These are phyloP conservation scores for Seriola rivoliana DNA, from an alignment of 2,113 vertebrate genomes.

Conservation along the genomic window DNA sequence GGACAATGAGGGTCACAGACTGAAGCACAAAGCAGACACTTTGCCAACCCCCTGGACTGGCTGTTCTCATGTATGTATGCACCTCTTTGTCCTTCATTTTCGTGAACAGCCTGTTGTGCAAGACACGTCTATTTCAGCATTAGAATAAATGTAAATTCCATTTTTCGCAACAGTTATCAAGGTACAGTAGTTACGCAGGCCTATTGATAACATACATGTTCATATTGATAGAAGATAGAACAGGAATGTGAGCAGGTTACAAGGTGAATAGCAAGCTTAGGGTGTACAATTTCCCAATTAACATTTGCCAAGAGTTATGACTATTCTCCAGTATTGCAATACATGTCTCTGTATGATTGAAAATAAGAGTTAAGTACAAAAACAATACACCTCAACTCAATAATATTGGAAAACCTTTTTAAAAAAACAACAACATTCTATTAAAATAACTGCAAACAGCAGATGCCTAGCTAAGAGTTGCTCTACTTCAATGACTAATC, in stretches of 20 bases:
- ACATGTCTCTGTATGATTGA: not conserved
- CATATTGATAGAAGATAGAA: slow-evolving; percentile 57
- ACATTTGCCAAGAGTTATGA: not conserved
- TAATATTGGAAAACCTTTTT: not conserved
- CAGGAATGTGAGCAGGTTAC: slow-evolving; percentile 9
- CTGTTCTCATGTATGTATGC: slow-evolving; percentile 13
- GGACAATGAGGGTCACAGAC: slow-evolving; percentile 13
- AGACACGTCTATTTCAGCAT: slow-evolving; percentile 53
- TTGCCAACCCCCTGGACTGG: slow-evolving; percentile 10
- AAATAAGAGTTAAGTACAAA: not conserved
- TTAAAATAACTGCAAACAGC: not conserved
- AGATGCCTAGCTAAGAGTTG: not conserved
- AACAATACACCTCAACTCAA: not conserved
- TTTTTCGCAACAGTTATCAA: slow-evolving; percentile 36
- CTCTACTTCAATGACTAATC: not conserved
- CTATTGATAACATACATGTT: slow-evolving; percentile 56
- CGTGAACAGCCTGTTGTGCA: slow-evolving; percentile 49
- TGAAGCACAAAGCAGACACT: slow-evolving; percentile 33
- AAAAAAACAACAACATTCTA: not conserved
- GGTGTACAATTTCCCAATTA: not conserved
- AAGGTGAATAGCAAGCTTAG: not conserved
- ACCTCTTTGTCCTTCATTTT: slow-evolving; percentile 36
- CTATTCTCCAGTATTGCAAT: not conserved
- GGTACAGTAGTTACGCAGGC: slow-evolving; percentile 2
- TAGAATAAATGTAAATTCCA: not conserved